A percentile compares a stretch with the other conserved stretches of the same genome.
phyloP scores from a whole-genome alignment of 2,113 vertebrate genomes.

The Apus apus region DNA sequence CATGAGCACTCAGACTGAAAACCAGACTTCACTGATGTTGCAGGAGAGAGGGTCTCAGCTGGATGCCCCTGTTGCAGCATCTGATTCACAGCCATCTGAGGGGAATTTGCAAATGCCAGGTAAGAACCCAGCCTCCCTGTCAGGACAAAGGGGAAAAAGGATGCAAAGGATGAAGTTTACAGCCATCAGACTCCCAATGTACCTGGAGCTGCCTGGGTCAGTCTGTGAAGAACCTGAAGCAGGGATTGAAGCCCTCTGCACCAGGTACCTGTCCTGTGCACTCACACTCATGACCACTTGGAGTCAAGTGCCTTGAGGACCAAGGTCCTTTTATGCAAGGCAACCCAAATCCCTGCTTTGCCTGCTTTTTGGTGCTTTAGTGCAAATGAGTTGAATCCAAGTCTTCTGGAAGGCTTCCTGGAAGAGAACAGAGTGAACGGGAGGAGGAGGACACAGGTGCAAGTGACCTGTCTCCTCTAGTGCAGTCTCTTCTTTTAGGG shows the following conservation, averaged over 20 bases:
- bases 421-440: neutral
- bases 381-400: neutral
- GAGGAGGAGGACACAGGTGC: neutral
- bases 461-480: neutral
- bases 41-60: neutral
- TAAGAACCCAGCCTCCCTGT: neutral
- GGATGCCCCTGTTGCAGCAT: neutral
- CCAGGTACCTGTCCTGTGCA: fast-evolving
- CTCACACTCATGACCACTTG: neutral
- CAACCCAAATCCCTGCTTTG: neutral
- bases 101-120: neutral
- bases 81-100: neutral
- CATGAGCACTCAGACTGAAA: neutral
- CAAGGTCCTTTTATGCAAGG: neutral
- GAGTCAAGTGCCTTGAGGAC: neutral
- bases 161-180: neutral
- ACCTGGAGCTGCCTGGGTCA: neutral
- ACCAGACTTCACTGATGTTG: neutral
- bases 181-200: fast-evolving
- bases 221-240: neutral
- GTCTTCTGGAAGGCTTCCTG: neutral
- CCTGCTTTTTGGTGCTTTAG: neutral
- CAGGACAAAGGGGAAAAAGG: neutral
- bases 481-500: neutral
- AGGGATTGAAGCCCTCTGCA: neutral